These are phyloP conservation scores for Lonchura striata DNA, from an alignment of 2,113 vertebrate genomes.

Conservation along the genomic window DNA sequence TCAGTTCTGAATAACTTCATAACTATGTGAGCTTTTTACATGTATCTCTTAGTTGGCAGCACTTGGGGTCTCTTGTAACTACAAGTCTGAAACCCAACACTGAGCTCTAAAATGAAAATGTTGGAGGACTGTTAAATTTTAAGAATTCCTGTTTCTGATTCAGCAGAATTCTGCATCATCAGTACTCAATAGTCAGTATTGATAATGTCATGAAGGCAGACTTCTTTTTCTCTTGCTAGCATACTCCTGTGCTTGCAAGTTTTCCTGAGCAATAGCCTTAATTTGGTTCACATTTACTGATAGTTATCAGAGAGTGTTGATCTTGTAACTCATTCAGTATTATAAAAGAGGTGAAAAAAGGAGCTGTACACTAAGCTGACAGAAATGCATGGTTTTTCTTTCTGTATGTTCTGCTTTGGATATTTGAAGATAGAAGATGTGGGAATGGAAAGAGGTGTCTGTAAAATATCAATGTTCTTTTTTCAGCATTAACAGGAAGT, in stretches of 20 bases:
- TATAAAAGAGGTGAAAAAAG: neutral
- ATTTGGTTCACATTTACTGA: neutral
- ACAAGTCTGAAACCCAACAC: neutral
- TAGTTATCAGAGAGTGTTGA: neutral
- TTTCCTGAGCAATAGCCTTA: neutral
- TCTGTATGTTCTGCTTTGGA: fast-evolving
- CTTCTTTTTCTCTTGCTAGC: neutral
- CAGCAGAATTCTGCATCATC: neutral
- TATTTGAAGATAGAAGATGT: neutral
- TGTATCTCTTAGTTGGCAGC: neutral
- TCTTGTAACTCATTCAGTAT: neutral
- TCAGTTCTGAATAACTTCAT: neutral
- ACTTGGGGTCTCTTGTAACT: neutral
- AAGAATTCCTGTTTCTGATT: neutral
- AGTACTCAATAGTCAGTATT: neutral
- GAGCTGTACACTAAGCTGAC: neutral
- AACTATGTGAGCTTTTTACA: neutral
- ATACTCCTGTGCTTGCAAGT: neutral
- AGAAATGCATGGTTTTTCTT: neutral
- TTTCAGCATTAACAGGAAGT: neutral
- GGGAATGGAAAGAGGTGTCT: neutral
- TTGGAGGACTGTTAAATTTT: too few species aligned
- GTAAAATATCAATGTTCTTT: neutral
- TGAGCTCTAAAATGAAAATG: neutral
- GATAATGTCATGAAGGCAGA: neutral